These are phyloP conservation scores for Oryzias dopingdopingensis DNA, from an alignment of 2,797 vertebrate genomes.

Conservation along the genomic window DNA sequence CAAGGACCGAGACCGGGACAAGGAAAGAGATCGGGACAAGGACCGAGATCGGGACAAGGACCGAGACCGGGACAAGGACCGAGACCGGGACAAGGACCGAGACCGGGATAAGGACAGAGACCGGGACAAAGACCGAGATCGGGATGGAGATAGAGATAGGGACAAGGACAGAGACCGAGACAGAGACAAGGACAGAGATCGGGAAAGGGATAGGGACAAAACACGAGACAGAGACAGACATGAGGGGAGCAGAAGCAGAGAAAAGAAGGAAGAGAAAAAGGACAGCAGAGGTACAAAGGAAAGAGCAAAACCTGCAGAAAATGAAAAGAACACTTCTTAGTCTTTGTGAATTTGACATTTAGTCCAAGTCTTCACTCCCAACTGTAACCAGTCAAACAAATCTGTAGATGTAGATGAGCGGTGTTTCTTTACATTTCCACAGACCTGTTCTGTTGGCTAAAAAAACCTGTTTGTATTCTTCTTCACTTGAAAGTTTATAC, in stretches of 20 bases:
- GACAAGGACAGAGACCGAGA: constrained; percentile 34
- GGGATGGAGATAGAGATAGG: constrained; percentile 38
- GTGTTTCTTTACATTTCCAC: constrained; percentile 55
- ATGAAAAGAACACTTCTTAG: constrained; percentile 67
- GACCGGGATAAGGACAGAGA: constrained; percentile 28
- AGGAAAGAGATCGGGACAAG: constrained; percentile 50
- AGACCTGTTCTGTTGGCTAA: constrained; percentile 37
- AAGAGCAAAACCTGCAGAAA: constrained; percentile 71
- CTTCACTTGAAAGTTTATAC: constrained; percentile 56
- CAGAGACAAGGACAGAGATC: constrained; percentile 52
- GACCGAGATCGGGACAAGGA: constrained; percentile 54
- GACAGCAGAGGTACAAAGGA: constrained; percentile 81
- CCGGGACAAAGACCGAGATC: constrained; percentile 14
- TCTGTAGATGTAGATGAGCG: constrained; percentile 50
- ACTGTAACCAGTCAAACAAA: constrained; percentile 25
- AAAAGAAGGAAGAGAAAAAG: constrained; percentile 80
- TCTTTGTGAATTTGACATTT: constrained; percentile 27
- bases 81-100: constrained; percentile 39
- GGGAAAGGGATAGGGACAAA: constrained; percentile 46
- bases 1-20: constrained; percentile 26
- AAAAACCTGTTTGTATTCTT: constrained; percentile 56
- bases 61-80: constrained; percentile 35
- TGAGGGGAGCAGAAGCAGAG: constrained; percentile 81
- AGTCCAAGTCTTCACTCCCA: constrained; percentile 17
- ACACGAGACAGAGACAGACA: constrained; percentile 75